These are phyloP conservation scores for Caradrina kadenii DNA, from an alignment of 2,888 invertebrate genomes.

Conservation along the genomic window DNA sequence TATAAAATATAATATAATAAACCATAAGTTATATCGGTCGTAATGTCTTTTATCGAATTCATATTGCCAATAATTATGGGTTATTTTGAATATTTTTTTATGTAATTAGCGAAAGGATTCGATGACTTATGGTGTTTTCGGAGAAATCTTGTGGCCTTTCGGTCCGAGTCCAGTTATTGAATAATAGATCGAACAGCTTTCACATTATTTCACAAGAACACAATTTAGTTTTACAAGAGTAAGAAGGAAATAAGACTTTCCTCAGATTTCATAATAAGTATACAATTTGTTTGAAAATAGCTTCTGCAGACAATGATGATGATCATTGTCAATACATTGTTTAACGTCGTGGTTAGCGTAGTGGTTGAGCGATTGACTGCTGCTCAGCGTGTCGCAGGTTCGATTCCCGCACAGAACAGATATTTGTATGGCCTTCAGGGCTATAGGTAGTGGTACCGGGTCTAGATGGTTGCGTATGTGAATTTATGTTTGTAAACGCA, in stretches of 20 bases:
- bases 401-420: too few species aligned
- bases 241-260: not conserved
- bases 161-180: not conserved
- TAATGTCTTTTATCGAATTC: slow-evolving; percentile 34
- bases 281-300: too few species aligned
- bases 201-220: not conserved
- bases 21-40: slow-evolving; percentile 38
- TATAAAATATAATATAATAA: slow-evolving; percentile 48
- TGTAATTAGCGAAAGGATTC: slow-evolving; percentile 20
- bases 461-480: too few species aligned
- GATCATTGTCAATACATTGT: too few species aligned
- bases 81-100: slow-evolving; percentile 26
- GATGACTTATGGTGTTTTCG: slow-evolving; percentile 1
- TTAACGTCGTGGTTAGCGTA: too few species aligned
- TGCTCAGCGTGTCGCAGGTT: too few species aligned
- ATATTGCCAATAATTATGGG: slow-evolving; percentile 29
- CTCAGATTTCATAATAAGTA: too few species aligned
- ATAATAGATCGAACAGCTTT: not conserved
- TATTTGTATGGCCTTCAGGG: too few species aligned
- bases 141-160: not conserved
- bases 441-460: too few species aligned
- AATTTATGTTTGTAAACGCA: too few species aligned
- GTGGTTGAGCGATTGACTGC: too few species aligned
- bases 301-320: too few species aligned
- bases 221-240: not conserved